Evolutionary conservation across 2,888 invertebrate genomes (phyloP), one percentile per base, ranked within the genome.

Genomic region (Ophion ellenae): DNA sequence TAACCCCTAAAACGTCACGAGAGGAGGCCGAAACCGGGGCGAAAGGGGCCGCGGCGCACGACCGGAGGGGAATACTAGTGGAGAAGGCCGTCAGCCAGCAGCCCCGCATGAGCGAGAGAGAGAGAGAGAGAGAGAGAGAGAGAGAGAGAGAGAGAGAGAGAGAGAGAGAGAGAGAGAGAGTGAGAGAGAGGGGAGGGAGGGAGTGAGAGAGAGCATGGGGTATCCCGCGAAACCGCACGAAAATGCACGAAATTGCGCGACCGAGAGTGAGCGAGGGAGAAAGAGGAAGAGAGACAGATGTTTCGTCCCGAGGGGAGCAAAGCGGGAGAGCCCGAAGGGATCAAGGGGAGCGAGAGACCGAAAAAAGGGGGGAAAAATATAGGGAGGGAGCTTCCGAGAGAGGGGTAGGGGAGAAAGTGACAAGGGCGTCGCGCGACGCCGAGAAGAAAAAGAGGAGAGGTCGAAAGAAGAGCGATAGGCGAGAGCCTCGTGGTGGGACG

Each of bases 181-280:
- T n/a, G n/a, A n/a, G n/a, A n/a, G 24, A 40, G 74, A 79, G 10
- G 28, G 28, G 24, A 59, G 59, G 17, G 32, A 77, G 76, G 75
- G 64, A 77, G 69, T 73, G 69, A 59, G n/a, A 83, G 78, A 76
- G 63, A 47, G 86, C 88, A 84, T 85, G 89, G 87, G 87, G 89
- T 87, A 88, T 89, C 87, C 89, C 88, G 86, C 91, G 91, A 88
- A 90, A 87, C 88, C 88, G 88, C 90, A 90, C 91, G 91, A 91
- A 91, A 91, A 90, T 89, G 88, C 88, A 90, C 91, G 91, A 91
- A 91, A 91, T 90, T 86, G 83, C 84, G 89, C 91, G 90, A 89
- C 89, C 83, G 87, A 87, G 89, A 88, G 87, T 86, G 84, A 75
- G 74, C 77, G 40, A 81, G 63, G 85, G 67, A 77, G 74, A 75